Conservation (phyloP, 92 coral and sea anemone species). For the Porites divaricata region DNA sequence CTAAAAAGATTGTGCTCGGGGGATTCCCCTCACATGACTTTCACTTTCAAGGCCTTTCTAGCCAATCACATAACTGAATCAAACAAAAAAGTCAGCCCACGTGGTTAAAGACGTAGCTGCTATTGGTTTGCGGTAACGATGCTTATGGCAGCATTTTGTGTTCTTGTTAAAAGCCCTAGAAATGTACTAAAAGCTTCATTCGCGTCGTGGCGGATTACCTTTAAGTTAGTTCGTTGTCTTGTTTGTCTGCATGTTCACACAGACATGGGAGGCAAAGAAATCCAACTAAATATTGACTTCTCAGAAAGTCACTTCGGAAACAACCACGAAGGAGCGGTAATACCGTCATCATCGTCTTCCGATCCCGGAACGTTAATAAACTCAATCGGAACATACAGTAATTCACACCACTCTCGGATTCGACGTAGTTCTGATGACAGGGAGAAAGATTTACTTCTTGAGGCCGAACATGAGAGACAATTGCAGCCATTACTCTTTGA, state of each 20-base stretch:
- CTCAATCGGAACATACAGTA: not conserved
- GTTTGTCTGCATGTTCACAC: not conserved
- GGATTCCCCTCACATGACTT: slow-evolving; percentile 15
- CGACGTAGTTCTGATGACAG: slow-evolving; percentile 9
- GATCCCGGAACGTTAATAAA: not conserved
- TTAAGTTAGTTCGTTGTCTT: not conserved
- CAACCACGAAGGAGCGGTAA: not conserved
- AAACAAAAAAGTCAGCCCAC: not conserved
- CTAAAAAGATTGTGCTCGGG: not conserved
- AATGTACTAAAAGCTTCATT: too few relatives aligned
- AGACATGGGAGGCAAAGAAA: not conserved
- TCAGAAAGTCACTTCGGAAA: not conserved
- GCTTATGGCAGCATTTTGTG: not conserved
- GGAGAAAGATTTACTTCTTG: not conserved
- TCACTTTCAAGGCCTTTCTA: not conserved
- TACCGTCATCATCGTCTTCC: not conserved
- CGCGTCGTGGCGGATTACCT: too few relatives aligned
- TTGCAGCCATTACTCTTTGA: not conserved
- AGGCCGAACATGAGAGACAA: not conserved
- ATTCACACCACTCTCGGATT: not conserved
- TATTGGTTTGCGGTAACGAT: not conserved
- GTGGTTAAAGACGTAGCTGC: not conserved
- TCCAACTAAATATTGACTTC: not conserved
- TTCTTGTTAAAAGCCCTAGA: too few relatives aligned
- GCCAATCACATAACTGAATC: not conserved